Evolutionary conservation across 2,797 vertebrate genomes (phyloP).

Genomic region (Meda fulgida): DNA sequence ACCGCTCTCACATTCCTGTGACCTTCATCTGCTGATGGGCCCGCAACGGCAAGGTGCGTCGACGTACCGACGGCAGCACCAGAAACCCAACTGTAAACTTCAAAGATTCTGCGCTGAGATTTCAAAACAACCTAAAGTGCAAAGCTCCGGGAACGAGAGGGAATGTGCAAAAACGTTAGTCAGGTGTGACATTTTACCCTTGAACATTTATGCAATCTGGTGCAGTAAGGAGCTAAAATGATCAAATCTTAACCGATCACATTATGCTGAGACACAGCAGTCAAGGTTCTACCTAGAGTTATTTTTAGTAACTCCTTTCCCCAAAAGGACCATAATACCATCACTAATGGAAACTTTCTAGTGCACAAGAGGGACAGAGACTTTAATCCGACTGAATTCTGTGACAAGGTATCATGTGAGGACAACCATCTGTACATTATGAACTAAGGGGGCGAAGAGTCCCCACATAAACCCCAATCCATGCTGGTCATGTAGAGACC

Average conservation of each 20-base stretch:
- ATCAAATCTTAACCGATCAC: constrained; percentile 77
- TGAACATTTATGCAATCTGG: constrained; percentile 56
- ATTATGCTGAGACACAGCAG: constrained; percentile 77
- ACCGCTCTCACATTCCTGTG: constrained; percentile 84
- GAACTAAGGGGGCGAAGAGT: constrained; percentile 5
- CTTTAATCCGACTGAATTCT: constrained; percentile 51
- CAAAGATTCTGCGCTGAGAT: not conserved
- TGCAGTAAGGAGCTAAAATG: constrained; percentile 65
- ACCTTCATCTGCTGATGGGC: constrained; percentile 88
- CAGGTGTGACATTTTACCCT: constrained; percentile 19
- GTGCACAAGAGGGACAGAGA: constrained; percentile 63
- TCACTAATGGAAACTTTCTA: constrained; percentile 81
- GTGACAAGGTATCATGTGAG: constrained; percentile 57
- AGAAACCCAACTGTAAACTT: constrained; percentile 34
- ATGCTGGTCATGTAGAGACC: constrained; percentile 43
- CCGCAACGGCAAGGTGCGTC: constrained; percentile 70
- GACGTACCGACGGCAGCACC: constrained; percentile 68
- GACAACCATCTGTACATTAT: constrained; percentile 59
- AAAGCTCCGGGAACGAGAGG: constrained; percentile 39
- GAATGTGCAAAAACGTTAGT: constrained; percentile 46
- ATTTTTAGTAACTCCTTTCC: constrained; percentile 76
- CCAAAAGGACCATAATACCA: constrained; percentile 73
- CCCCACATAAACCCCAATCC: not conserved
- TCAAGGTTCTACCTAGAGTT: constrained; percentile 75
- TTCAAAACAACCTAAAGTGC: constrained; percentile 59